Base-by-base conservation (phyloP, 2,888 invertebrate species). In the Podotricha telesiphe region DNA sequence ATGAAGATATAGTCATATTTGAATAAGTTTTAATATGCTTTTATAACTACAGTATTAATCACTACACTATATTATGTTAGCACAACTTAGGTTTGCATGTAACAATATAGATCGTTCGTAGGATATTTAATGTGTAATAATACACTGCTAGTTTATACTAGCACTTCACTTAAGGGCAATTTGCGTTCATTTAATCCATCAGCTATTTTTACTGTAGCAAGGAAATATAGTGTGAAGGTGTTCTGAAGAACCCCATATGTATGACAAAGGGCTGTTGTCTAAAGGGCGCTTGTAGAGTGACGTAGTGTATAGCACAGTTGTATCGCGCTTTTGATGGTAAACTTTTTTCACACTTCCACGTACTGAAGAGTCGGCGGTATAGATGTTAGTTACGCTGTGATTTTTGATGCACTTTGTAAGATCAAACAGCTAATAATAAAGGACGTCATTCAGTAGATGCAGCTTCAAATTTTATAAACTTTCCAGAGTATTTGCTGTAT, bases 251-350 rank as follows among this genome's bases (percentile, higher is more conserved):
- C 69, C 71, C 71, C 71, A 67, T 68, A 68, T 68, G 68, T 63
- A 59, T 55, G 68, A 72, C 72, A 72, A 72, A 72, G 72, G 65
- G 72, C 58, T 65, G 67, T 72, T 67, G 72, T 65, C 58, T 65
- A 66, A 68, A 72, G 72, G 62, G 72, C 56, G 48, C 72, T 70
- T 56, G 56, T 66, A 51, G 42, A 64, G 67, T 59, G 65, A 55
- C 70, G 64, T 62, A 65, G 67, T 65, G 69, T 66, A 67, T 67
- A 59, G 67, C 67, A 68, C 62, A 65, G 65, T 68, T 62, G 58
- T 51, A 42, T 67, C 47, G 70, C 70, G 50, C 65, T 72, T 67
- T 69, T 68, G 61, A 72, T 65, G 72, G 63, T 62, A 58, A 68
- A 72, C 67, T 70, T 65, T 62, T 72, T 68, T 72, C 70, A 70